Evolutionary conservation across 2,113 vertebrate genomes (phyloP).

Genomic region (Ciconia stormi): DNA sequence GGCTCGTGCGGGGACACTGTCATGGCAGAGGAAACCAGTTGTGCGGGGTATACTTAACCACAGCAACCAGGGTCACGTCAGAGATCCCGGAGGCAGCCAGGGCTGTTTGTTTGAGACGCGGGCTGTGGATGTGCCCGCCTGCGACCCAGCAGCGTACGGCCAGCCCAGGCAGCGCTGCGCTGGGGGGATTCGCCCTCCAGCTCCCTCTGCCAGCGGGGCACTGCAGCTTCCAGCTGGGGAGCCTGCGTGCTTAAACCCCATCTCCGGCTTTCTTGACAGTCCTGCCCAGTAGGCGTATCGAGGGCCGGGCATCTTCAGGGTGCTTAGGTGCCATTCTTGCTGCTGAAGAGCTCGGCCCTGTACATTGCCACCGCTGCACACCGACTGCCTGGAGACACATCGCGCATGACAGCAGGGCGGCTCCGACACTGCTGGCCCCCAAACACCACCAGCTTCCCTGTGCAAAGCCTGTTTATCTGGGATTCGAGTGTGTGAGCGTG

Average conservation of each 20-base stretch:
- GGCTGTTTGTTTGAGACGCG: rapidly evolving
- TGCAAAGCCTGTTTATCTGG: constrained; percentile 3
- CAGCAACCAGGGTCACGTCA: not conserved
- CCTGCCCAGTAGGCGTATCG: not conserved
- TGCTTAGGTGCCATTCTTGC: not conserved
- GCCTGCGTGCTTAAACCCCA: not conserved
- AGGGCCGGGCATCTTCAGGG: not conserved
- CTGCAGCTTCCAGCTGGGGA: not conserved
- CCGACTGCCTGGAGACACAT: rapidly evolving
- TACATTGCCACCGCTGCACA: rapidly evolving
- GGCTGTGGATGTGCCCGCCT: not conserved
- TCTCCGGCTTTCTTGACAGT: not conserved
- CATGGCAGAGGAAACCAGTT: not conserved
- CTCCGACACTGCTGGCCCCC: not conserved
- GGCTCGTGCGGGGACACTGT: not conserved
- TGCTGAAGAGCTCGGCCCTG: not conserved
- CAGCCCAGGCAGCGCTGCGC: not conserved
- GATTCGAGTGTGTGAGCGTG: not conserved
- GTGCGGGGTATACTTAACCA: not conserved
- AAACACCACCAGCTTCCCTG: not conserved
- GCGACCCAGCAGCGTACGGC: not conserved
- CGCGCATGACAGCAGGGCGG: not conserved
- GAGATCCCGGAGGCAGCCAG: not conserved
- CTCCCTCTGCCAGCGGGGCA: not conserved
- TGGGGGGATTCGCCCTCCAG: not conserved